phyloP scores from a whole-genome alignment of 2,797 vertebrate genomes.

The Lerista edwardsae region DNA sequence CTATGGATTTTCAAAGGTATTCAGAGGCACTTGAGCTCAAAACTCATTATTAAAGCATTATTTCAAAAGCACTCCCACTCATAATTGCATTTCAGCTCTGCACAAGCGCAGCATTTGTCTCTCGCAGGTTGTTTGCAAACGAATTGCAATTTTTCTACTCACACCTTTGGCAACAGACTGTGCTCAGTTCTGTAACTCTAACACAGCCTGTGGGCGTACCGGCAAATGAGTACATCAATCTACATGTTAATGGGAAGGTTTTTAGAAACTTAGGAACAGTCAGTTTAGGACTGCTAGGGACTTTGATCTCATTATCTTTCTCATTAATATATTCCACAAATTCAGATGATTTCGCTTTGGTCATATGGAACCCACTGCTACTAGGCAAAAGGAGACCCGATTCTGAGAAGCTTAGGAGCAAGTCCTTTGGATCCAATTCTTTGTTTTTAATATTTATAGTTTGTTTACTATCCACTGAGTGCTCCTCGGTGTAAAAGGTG shows the following conservation, averaged over 20 bases:
- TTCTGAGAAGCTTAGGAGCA: too few species aligned
- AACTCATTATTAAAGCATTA: slow-evolving; percentile 23
- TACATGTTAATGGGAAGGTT: background rate
- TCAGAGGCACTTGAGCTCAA: slow-evolving; percentile 5
- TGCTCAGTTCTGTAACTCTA: background rate
- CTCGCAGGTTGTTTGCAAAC: background rate
- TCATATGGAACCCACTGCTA: background rate
- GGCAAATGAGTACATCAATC: background rate
- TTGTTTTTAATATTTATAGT: too few species aligned
- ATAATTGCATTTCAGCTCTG: slow-evolving; percentile 3
- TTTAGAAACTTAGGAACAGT: background rate
- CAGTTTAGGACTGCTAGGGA: background rate
- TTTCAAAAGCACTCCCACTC: background rate
- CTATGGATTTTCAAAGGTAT: slow-evolving; percentile 1
- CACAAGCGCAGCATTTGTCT: background rate
- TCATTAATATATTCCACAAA: background rate
- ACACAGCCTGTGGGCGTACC: background rate
- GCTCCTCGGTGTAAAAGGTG: too few species aligned
- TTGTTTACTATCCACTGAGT: too few species aligned
- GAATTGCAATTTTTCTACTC: slow-evolving; percentile 11
- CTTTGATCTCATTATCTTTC: background rate
- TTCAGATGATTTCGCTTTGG: background rate
- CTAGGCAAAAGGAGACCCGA: too few species aligned
- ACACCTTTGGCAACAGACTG: background rate
- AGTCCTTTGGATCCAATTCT: too few species aligned